Conservation (phyloP, 1,140 invertebrate species). For the Stegodyphus mimosarum region DNA sequence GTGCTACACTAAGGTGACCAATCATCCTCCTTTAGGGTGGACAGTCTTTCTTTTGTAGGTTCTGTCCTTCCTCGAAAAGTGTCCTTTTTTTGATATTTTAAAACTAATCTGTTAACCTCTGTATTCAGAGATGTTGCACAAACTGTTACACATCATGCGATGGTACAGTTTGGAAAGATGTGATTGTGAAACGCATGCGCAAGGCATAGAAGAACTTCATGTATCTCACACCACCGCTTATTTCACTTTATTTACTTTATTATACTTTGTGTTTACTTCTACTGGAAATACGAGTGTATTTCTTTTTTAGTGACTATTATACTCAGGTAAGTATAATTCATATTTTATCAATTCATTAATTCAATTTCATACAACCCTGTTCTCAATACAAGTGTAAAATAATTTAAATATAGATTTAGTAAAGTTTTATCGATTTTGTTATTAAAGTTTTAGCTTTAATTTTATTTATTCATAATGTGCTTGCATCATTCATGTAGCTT, state of each 20-base stretch:
- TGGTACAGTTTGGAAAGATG: neutral
- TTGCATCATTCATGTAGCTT: neutral
- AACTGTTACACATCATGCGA: neutral
- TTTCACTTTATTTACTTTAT: neutral
- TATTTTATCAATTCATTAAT: neutral
- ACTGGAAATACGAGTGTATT: neutral
- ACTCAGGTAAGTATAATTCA: neutral
- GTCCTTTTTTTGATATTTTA: neutral
- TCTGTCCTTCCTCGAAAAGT: neutral
- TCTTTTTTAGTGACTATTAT: neutral
- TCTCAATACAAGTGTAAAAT: no score
- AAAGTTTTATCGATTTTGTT: neutral
- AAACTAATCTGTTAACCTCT: neutral
- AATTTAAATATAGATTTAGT: neutral
- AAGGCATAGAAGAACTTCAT: neutral
- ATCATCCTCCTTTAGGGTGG: neutral
- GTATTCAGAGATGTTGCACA: neutral
- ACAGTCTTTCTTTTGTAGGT: neutral
- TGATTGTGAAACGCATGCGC: neutral
- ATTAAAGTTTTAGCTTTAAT: neutral
- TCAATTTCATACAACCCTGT: neutral
- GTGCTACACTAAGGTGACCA: neutral
- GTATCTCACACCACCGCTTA: neutral
- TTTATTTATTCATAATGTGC: neutral
- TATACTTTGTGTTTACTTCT: conserved; percentile 1